Percentiles rank a stretch among this genome's conserved stretches.
Conservation (phyloP, 2,797 vertebrate species). For the Falco concolor region DNA sequence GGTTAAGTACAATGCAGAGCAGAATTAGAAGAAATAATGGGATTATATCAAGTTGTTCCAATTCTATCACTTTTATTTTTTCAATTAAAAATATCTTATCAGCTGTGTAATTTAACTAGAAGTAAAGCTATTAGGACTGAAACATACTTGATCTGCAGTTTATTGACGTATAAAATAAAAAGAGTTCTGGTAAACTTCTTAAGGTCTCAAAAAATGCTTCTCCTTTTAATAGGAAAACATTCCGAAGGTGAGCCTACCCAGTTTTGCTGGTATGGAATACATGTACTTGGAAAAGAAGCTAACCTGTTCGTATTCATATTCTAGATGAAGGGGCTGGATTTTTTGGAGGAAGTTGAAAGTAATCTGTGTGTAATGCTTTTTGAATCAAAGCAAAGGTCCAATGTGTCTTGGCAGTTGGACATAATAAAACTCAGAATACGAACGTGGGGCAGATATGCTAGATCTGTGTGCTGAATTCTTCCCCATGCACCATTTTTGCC, state of each 20-base stretch:
- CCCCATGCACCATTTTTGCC: neutral
- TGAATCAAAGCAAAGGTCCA: neutral
- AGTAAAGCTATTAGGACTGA: neutral
- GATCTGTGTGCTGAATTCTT: neutral
- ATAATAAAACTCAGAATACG: neutral
- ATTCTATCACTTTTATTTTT: neutral
- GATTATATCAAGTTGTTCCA: neutral
- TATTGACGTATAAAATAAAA: neutral
- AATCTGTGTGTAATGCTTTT: neutral
- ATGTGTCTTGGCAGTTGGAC: neutral
- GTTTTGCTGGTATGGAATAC: neutral
- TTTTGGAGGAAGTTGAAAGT: neutral
- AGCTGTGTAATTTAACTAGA: neutral
- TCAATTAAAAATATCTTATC: neutral
- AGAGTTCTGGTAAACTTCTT: neutral
- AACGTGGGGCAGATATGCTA: fast-evolving
- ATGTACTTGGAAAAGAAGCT: neutral
- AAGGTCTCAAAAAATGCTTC: neutral
- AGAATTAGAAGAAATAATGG: neutral
- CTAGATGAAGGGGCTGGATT: neutral
- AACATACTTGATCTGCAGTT: neutral
- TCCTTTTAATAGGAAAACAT: neutral
- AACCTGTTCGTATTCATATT: neutral
- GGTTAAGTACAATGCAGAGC: neutral
- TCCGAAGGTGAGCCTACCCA: neutral